Base-by-base conservation (phyloP, 2,888 invertebrate genomes). In the Ophioninae sp. region DNA sequence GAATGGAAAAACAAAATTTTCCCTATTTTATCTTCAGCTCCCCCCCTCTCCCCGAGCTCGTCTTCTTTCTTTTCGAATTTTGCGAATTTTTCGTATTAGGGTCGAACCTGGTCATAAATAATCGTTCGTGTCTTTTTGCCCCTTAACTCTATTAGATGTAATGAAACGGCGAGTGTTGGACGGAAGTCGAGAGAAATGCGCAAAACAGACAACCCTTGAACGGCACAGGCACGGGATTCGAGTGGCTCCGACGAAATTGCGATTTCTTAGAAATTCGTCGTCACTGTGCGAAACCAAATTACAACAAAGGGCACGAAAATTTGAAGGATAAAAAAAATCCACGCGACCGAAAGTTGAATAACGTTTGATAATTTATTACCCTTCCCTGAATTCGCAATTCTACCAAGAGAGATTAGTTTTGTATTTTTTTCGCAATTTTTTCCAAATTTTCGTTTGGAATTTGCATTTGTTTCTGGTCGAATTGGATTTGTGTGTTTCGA, bases 41-140 rank as follows among this genome's bases (percentile, higher is more conserved):
- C 30, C 61, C 67, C 22, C 59, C 58, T 44, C n/a, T 79, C 22
- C 39, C 61, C 30, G n/a, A n/a, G 30, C 67, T 56, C n/a, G 75
- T 23, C 39, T 59, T 82, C 74, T 23, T 69, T 65, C 71, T 78
- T 65, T 37, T 82, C 71, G 65, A 78, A 69, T 79, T 37, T 61
- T 79, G 73, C 76, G 75, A 73, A 79, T 41, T 76, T 56, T 23
- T 39, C 37, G 61, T 79, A 39, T 82, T 83, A 64, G 78, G n/a
- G 17, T 79, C 79, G 77, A 44, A 41, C 59, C n/a, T 61, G 58
- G 79, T 67, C 84, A 78, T 84, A 84, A 84, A 84, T 81, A 79
- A 84, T 75, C 65, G 65, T 22, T 61, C 71, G 58, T 58, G 64
- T 59, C 41, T 23, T 58, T 37, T 58, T 37, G 39, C 39, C 81